Conservation (phyloP, 2,797 vertebrate species). For the Pseudochirops cupreus region DNA sequence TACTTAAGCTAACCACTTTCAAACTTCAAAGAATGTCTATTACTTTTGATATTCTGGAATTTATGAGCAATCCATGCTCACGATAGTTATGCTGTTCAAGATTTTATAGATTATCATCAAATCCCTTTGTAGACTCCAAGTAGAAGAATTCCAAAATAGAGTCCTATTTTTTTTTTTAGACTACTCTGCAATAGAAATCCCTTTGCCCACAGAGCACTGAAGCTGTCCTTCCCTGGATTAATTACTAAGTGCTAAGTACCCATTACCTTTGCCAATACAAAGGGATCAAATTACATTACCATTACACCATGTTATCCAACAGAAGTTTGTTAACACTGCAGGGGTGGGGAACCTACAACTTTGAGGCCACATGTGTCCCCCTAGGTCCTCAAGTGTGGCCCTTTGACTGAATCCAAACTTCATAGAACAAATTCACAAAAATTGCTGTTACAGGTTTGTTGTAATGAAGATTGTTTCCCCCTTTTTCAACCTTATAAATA, state of each 20-base stretch:
- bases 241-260: no score
- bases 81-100: background rate
- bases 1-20: background rate
- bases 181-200: background rate
- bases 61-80: background rate
- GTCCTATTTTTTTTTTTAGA: background rate
- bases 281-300: no score
- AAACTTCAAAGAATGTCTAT: background rate
- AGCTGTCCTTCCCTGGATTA: background rate
- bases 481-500: background rate
- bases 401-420: no score
- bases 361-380: no score
- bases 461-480: background rate
- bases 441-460: background rate
- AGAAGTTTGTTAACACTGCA: background rate
- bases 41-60: background rate
- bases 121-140: background rate
- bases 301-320: background rate
- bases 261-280: no score
- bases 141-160: background rate
- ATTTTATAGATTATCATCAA: background rate
- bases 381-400: no score
- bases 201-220: background rate
- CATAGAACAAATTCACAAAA: background rate
- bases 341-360: no score